Evolutionary conservation across 2,797 vertebrate genomes (phyloP).

Genomic region (Enteromius viviparus): DNA sequence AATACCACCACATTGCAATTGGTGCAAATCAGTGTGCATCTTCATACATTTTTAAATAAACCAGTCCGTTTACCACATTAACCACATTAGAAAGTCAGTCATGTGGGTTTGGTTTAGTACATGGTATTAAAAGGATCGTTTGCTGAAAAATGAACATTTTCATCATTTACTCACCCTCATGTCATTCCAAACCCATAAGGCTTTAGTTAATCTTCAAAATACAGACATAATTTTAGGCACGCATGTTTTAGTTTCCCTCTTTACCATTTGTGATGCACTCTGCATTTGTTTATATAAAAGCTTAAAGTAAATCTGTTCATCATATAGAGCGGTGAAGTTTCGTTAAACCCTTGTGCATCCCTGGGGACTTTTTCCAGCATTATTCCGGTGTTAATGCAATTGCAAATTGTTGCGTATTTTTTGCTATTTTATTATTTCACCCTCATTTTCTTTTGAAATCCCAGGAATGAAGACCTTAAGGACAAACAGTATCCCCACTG

Average conservation of each 20-base stretch:
- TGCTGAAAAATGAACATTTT: not conserved
- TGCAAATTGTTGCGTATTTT: not conserved
- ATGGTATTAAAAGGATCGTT: not conserved
- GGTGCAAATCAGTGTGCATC: not conserved
- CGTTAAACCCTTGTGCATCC: not conserved
- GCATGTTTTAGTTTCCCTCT: not conserved
- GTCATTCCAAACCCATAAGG: not conserved
- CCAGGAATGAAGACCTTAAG: not conserved
- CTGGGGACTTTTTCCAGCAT: not conserved
- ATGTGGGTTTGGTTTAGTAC: not conserved
- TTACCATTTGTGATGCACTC: not conserved
- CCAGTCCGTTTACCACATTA: too few relatives aligned
- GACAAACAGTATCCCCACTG: not conserved
- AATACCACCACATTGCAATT: not conserved
- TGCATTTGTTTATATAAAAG: not conserved
- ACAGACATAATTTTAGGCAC: not conserved
- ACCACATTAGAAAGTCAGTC: not conserved
- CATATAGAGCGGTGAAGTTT: not conserved
- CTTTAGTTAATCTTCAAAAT: too few relatives aligned
- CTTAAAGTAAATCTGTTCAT: not conserved
- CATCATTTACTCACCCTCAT: not conserved
- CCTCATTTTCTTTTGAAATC: too few relatives aligned
- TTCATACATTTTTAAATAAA: not conserved
- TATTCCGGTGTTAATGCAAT: not conserved
- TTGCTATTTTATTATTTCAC: not conserved